These are phyloP conservation scores for Dryocosmus kuriphilus DNA, from an alignment of 2,888 invertebrate species.

Conservation along the genomic window DNA sequence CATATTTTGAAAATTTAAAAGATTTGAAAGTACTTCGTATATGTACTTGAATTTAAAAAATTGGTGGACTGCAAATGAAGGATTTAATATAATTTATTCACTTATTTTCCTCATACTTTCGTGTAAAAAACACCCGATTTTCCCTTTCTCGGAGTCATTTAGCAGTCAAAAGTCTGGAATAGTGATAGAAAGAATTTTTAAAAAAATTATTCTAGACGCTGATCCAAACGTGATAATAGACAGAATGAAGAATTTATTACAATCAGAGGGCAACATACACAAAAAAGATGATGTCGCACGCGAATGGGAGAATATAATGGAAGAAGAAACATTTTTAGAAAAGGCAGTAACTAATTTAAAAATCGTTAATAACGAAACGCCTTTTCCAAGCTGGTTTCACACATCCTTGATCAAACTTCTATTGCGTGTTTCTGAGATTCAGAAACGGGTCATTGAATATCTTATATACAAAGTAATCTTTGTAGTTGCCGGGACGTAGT, in stretches of 20 bases:
- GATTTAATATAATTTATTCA: no score
- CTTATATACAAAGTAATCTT: constrained; percentile 69
- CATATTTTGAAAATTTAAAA: no score
- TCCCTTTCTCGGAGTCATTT: no score
- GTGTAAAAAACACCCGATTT: no score
- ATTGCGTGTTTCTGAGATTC: constrained; percentile 68
- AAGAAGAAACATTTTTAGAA: constrained; percentile 65
- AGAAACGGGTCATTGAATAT: constrained; percentile 63
- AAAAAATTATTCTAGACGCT: constrained; percentile 57
- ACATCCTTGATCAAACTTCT: constrained; percentile 69
- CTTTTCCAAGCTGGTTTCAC: constrained; percentile 42
- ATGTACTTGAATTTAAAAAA: no score
- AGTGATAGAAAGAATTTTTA: not conserved
- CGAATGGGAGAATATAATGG: constrained; percentile 66
- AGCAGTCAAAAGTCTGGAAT: not conserved
- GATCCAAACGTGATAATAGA: constrained; percentile 59
- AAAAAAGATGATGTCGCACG: constrained; percentile 61
- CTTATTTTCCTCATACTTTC: no score
- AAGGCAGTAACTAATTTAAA: constrained; percentile 66
- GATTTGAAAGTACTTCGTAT: no score
- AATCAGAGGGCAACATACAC: constrained; percentile 45
- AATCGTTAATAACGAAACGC: constrained; percentile 54
- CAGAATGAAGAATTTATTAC: constrained; percentile 64
- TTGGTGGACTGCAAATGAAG: no score
- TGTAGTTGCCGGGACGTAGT: constrained; percentile 67